These are phyloP conservation scores for Tiliacea aurago DNA, from an alignment of 2,888 invertebrate species.

Conservation along the genomic window DNA sequence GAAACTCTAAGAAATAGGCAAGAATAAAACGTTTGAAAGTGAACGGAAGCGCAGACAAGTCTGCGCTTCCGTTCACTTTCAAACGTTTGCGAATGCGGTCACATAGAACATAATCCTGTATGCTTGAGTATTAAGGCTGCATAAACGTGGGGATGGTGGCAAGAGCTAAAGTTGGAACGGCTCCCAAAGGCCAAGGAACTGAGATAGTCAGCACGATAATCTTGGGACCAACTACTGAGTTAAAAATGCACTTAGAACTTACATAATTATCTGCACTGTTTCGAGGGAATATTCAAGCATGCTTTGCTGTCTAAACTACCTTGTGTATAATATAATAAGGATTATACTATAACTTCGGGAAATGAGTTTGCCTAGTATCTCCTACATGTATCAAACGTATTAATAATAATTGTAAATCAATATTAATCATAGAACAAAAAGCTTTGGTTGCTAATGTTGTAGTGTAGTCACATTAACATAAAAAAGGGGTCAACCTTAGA, in stretches of 20 bases:
- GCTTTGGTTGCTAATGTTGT: no score
- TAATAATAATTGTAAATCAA: not conserved
- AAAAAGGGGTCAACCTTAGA: no score
- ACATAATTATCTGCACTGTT: not conserved
- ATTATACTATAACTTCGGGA: no score
- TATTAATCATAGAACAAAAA: no score
- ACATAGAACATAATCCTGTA: conserved; percentile 12
- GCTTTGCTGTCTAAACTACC: not conserved
- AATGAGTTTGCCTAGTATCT: no score
- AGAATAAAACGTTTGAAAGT: conserved; percentile 35
- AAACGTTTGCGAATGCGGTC: conserved; percentile 24
- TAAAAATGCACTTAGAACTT: conserved; percentile 27
- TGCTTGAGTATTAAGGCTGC: conserved; percentile 19
- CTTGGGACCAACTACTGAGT: conserved; percentile 40
- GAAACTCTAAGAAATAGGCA: conserved; percentile 15
- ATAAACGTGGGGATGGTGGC: conserved; percentile 5
- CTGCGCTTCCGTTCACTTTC: no score
- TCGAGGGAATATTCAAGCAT: not conserved
- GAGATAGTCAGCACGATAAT: conserved; percentile 28
- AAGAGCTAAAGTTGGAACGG: conserved; percentile 28
- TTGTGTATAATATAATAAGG: not conserved
- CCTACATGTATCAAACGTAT: not conserved
- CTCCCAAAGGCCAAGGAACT: conserved; percentile 12
- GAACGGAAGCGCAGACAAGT: conserved; percentile 8
- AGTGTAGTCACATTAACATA: no score